Base-by-base conservation (phyloP, 2,113 vertebrate species). In the Rhizomys pruinosus region DNA sequence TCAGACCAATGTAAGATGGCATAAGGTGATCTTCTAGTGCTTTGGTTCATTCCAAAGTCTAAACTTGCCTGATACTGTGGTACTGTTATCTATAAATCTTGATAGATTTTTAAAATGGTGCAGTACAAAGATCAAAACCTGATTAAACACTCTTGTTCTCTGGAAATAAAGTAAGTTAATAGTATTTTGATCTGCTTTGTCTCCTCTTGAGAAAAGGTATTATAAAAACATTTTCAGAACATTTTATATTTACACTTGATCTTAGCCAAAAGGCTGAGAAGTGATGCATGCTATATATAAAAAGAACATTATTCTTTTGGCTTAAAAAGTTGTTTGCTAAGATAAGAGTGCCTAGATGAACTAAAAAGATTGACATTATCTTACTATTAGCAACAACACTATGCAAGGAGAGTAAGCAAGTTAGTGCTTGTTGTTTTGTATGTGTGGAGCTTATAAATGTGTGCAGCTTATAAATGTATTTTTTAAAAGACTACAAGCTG, bases 321-420 rank as follows among this genome's bases (percentile, higher is more conserved):
- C 94, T 76, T 82, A 84, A 93, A 29, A 78, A 44, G 23, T 68
- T 71, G 9, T 92, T 91, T 78, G 3, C 44, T 84, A 34, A 63
- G 2, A 78, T 84, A 42, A 44, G 34, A 90, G 73, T 68, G 47
- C 17, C 4, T 7, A 25, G 34, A 79, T 19, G 71, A 34, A 6
- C 69, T 95, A 0, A 68, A 81, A 69, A 1, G 17, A 57, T 17
- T n/a, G 5, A 2, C 3, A n/a, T 94, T 87, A 72, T 20, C 8
- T 74, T 79, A 4, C 44, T 90, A 72, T 39, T 72, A 78, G 52
- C 8, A 32, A 25, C 57, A 68, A 4, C 0, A 9, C 84, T 91
- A 47, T 42, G 74, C 15, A 89, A 32, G 1, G 37, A 90, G 92
- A 80, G 22, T 34, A 77, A 63, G 22, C 63, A 63, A 17, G 7